phyloP scores from a whole-genome alignment of 2,113 vertebrate species.

The Pampusana beccarii region DNA sequence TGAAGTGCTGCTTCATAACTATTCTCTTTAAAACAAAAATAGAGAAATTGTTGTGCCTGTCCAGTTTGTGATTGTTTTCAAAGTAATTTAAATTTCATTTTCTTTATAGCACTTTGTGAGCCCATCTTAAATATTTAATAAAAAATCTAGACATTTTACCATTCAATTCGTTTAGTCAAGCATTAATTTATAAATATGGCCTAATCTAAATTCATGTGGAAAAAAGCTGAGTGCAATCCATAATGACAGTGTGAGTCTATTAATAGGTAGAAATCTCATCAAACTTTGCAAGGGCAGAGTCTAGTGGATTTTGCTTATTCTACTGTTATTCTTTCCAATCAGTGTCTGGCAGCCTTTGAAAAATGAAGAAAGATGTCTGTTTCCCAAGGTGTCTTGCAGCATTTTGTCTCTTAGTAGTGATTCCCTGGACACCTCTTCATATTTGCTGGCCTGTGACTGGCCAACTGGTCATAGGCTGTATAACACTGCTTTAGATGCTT shows the following conservation, averaged over 20 bases:
- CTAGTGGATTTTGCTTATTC: background rate
- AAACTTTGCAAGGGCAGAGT: background rate
- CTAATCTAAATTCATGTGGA: background rate
- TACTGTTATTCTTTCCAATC: background rate
- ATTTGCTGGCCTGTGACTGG: background rate
- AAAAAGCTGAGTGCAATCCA: background rate
- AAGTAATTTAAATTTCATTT: background rate
- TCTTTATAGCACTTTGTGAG: background rate
- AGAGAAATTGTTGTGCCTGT: background rate
- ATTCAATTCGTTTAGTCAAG: background rate
- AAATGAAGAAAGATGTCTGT: background rate
- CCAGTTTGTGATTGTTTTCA: background rate
- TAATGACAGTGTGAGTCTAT: background rate
- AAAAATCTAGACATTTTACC: background rate
- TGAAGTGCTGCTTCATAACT: background rate
- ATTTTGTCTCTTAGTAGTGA: background rate
- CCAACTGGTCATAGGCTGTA: background rate
- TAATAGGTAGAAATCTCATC: background rate
- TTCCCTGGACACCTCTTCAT: background rate
- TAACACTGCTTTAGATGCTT: background rate
- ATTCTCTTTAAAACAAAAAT: background rate
- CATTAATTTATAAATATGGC: background rate
- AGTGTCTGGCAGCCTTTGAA: background rate
- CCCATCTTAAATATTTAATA: background rate
- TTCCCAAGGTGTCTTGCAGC: accelerated